These are phyloP conservation scores for Entosphenus tridentatus DNA, from an alignment of 2,113 vertebrate genomes.

Conservation along the genomic window DNA sequence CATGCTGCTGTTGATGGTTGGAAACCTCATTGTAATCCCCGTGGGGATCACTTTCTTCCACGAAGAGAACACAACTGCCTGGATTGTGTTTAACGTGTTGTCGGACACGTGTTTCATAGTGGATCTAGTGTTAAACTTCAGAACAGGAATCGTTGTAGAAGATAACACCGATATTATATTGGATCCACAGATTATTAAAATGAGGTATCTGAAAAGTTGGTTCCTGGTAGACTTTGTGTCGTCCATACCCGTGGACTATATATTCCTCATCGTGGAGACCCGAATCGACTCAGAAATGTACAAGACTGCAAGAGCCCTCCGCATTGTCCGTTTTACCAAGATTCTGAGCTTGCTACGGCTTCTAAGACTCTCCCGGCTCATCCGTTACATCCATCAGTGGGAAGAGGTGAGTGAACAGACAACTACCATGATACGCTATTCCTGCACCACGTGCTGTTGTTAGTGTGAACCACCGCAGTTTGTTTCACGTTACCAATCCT, in stretches of 20 bases:
- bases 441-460: neutral
- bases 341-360: conserved; percentile 86
- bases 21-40: conserved; percentile 94
- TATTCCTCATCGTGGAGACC: conserved; percentile 93
- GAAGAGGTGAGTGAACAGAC: conserved; percentile 52
- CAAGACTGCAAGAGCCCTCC: conserved; percentile 76
- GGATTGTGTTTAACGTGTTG: conserved; percentile 97
- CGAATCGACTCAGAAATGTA: conserved; percentile 95
- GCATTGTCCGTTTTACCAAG: conserved; percentile 95
- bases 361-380: conserved; percentile 72
- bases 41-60: conserved; percentile 99
- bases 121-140: conserved; percentile 94
- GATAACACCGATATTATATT: conserved; percentile 97
- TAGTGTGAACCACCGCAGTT: no score
- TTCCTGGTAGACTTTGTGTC: conserved; percentile 98
- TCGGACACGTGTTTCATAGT: conserved; percentile 97
- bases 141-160: conserved; percentile 89
- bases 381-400: conserved; percentile 97
- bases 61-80: conserved; percentile 85
- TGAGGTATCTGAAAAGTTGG: conserved; percentile 94
- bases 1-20: conserved; percentile 96
- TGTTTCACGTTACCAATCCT: no score
- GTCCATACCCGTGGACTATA: conserved; percentile 96
- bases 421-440: neutral
- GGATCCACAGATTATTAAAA: conserved; percentile 84